phyloP scores from a whole-genome alignment of 2,888 invertebrate genomes.

The Oscheius myriophilus region DNA sequence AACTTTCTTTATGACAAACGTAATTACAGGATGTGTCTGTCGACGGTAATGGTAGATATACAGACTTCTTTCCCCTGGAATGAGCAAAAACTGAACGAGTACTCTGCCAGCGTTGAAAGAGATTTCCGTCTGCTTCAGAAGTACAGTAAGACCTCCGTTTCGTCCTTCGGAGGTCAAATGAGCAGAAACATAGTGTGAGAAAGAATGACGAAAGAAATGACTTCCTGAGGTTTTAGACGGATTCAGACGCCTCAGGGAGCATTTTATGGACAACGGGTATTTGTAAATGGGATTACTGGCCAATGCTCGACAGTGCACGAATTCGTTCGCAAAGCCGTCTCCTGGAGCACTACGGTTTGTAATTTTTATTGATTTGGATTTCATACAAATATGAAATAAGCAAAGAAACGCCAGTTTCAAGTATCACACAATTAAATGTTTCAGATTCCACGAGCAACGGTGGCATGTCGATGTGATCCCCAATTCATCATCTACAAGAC shows the following conservation, averaged over 20 bases:
- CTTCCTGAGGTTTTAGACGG: neutral
- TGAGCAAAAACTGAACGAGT: neutral
- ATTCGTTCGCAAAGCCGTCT: neutral
- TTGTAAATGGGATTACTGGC: neutral
- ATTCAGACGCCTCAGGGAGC: neutral
- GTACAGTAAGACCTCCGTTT: neutral
- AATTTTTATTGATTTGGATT: neutral
- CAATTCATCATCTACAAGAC: constrained; percentile 6
- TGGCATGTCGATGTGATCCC: constrained; percentile 10
- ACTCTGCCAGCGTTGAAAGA: neutral
- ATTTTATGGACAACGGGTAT: neutral
- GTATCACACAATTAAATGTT: neutral
- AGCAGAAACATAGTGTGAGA: neutral
- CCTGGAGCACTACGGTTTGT: neutral
- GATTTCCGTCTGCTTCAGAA: neutral
- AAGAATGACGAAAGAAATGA: neutral
- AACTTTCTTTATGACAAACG: too few species aligned
- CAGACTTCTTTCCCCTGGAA: neutral
- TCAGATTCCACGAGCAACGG: constrained; percentile 9
- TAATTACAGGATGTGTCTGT: neutral
- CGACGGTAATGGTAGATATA: neutral
- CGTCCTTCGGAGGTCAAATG: neutral
- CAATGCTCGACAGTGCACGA: neutral
- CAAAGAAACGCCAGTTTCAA: too few species aligned
- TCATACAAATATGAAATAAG: too few species aligned